Evolutionary conservation across 2,113 vertebrate genomes (phyloP).

Genomic region (Rhynchomys soricoides): DNA sequence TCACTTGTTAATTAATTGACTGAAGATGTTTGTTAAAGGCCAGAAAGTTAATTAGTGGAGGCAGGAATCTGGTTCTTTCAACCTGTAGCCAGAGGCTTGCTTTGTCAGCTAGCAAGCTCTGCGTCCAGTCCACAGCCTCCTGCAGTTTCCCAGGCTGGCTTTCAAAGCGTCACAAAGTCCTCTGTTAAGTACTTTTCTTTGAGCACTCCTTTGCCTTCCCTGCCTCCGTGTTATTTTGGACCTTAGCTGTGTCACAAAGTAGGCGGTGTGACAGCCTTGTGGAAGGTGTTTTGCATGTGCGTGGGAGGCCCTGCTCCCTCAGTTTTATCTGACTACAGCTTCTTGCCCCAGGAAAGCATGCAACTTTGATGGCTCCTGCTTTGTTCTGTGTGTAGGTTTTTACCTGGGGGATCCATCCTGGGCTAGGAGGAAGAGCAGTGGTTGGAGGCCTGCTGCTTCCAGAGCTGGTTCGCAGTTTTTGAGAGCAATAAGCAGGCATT

Average conservation of each 20-base stretch:
- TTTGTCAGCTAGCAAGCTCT: constrained; percentile 55
- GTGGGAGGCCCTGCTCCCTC: background rate
- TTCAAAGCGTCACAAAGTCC: constrained; percentile 26
- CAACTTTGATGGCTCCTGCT: background rate
- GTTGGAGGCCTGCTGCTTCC: background rate
- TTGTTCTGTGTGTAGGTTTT: constrained; percentile 22
- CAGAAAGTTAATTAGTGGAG: constrained; percentile 74
- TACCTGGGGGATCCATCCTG: background rate
- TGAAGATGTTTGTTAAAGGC: constrained; percentile 70
- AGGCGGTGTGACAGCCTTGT: background rate
- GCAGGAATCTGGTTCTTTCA: constrained; percentile 67
- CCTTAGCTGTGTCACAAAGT: background rate
- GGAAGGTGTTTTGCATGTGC: background rate
- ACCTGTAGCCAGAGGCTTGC: constrained; percentile 58
- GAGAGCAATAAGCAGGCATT: background rate
- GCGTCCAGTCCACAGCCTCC: background rate
- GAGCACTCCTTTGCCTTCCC: background rate
- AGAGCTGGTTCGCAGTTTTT: background rate
- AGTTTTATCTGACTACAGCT: background rate
- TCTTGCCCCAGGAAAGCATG: constrained; percentile 22
- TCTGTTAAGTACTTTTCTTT: constrained; percentile 18
- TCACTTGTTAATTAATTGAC: constrained; percentile 69
- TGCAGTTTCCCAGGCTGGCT: constrained; percentile 28
- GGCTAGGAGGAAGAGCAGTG: background rate
- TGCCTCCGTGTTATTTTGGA: background rate